Base-by-base conservation (phyloP, 2,113 vertebrate species). In the Petroica traversi region DNA sequence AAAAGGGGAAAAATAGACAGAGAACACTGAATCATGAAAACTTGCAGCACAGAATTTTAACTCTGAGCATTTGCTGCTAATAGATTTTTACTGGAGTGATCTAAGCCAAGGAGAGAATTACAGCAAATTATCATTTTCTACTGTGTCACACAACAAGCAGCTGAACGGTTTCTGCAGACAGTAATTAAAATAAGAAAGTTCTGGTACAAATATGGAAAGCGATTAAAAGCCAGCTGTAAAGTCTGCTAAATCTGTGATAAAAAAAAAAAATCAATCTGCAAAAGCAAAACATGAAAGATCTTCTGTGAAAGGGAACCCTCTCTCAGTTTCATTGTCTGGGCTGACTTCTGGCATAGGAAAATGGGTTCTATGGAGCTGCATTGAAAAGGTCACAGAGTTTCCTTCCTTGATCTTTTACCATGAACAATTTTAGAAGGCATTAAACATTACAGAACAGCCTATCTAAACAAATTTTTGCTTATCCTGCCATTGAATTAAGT, bases 351-450 rank as follows among this genome's bases (percentile, higher is more conserved):
- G 81, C 63, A 17, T 43, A 83, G 85, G 67, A 90, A 95, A 92
- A 89, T 24, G 55, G 77, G 58, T 66, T 94, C 54, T 74, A 24
- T 31, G 51, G 92, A 66, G 71, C 87, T 91, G 66, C 89, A 26
- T 26, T 85, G 49, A 17, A 96, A 96, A 95, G 92, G 95, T 96
- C 94, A 96, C 13, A 1, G 74, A 26, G 71, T 62, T 96, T 96
- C 92, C 95, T 95, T 96, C 89, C 96, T 96, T 80, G 6, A 89
- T 95, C 74, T 94, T 93, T 49, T 59, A 95, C 49, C 67, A 66
- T 22, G 78, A 94, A 49, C 92, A 43, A 85, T 94, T 97, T 96
- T 94, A 91, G 89, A 93, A 88, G 74, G 89, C 85, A 88, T 88
- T 72, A 73, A 88, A 89, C 38, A 40, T 82, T 59, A 89, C 76